Evolutionary conservation across 2,888 invertebrate species (phyloP).

Genomic region (Megamerina dolium): DNA sequence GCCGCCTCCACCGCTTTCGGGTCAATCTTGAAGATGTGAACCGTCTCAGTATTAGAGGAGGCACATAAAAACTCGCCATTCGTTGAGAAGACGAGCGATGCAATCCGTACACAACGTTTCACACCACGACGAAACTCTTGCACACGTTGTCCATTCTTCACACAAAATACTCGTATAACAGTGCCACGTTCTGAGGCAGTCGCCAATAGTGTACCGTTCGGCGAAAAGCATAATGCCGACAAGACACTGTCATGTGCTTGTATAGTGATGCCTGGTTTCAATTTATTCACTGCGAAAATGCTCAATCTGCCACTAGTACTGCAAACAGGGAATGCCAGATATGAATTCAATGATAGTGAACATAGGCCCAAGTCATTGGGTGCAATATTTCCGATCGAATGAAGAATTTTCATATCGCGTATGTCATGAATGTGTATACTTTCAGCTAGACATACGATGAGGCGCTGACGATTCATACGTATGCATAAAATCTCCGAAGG

Average conservation of each 20-base stretch:
- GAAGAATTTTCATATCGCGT: conserved; percentile 48
- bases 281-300: conserved; percentile 45
- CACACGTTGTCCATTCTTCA: conserved; percentile 46
- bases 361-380: conserved; percentile 45
- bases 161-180: conserved; percentile 49
- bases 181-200: conserved; percentile 49
- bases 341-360: conserved; percentile 44
- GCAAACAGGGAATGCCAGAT: conserved; percentile 46
- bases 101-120: conserved; percentile 46
- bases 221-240: conserved; percentile 46
- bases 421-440: conserved; percentile 50
- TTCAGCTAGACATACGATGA: conserved; percentile 44
- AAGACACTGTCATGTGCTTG: conserved; percentile 45
- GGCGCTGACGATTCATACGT: conserved; percentile 46
- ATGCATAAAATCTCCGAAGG: conserved; percentile 46
- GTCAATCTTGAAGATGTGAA: conserved; percentile 48
- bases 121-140: conserved; percentile 49
- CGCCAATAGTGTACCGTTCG: conserved; percentile 43
- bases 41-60: conserved; percentile 49
- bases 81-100: conserved; percentile 44
- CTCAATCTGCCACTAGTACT: conserved; percentile 42
- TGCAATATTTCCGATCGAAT: conserved; percentile 45
- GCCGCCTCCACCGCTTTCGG: conserved; percentile 37
- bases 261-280: conserved; percentile 39
- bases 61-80: conserved; percentile 45